Conservation (phyloP, 2,113 vertebrate genomes). For the Rhynchopsitta pachyrhyncha region DNA sequence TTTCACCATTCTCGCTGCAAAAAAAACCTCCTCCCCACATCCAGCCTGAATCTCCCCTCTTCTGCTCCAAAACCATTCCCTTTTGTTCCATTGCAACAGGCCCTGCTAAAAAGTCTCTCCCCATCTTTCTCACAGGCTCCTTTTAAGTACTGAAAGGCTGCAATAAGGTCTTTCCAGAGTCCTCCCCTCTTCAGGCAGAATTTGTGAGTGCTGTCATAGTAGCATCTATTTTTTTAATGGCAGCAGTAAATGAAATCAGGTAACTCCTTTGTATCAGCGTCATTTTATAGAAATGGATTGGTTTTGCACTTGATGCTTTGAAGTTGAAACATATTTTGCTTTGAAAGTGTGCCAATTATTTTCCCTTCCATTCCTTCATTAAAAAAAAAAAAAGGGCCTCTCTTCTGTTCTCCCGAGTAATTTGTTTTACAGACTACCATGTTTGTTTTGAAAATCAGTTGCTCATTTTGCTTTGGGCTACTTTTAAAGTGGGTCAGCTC, state of each 20-base stretch:
- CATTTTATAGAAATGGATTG: not conserved
- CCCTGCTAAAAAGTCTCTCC: not conserved
- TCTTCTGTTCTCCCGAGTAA: not conserved
- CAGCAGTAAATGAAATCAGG: not conserved
- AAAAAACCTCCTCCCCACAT: not conserved
- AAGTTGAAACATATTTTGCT: conserved; percentile 11
- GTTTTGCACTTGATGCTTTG: conserved; percentile 9
- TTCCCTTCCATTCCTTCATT: not conserved
- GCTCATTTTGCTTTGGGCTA: not conserved
- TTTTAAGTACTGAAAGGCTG: not conserved
- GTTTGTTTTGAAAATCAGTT: not conserved
- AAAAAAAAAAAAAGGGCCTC: not conserved
- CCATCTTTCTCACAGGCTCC: not conserved
- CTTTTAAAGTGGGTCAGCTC: not conserved
- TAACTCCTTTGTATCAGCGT: not conserved
- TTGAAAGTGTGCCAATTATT: not conserved
- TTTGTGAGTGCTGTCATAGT: not conserved
- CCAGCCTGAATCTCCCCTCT: not conserved
- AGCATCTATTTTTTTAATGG: not conserved
- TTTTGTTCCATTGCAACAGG: not conserved
- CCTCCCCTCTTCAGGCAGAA: not conserved
- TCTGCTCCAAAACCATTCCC: not conserved
- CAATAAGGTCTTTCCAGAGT: not conserved
- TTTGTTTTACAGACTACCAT: not conserved
- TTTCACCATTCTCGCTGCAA: not conserved